Conservation (phyloP, 2,113 vertebrate genomes). For the Irena cyanogastra region DNA sequence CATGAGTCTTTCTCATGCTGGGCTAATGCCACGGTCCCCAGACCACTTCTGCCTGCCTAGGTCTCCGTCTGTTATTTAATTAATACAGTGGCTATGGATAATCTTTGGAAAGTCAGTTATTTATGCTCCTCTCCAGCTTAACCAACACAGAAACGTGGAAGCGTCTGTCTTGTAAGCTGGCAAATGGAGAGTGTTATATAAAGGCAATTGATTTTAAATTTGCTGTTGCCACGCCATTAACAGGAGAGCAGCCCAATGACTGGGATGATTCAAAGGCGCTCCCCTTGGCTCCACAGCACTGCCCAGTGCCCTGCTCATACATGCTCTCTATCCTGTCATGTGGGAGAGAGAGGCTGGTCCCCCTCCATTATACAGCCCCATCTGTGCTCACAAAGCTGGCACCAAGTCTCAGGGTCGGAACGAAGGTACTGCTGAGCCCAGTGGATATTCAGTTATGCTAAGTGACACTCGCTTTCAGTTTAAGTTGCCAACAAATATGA, state of each 20-base stretch:
- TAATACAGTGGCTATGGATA: not conserved
- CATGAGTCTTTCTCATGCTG: not conserved
- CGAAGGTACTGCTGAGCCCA: fast-evolving
- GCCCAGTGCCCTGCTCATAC: not conserved
- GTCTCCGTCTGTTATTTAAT: not conserved
- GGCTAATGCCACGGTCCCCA: not conserved
- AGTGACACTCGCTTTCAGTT: fast-evolving
- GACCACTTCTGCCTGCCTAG: not conserved
- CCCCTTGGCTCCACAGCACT: not conserved
- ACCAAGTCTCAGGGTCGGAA: not conserved
- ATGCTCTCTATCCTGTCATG: too few relatives aligned
- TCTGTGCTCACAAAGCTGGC: not conserved
- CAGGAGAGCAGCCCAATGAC: not conserved
- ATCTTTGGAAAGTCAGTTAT: not conserved
- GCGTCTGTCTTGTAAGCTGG: not conserved
- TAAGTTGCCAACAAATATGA: not conserved
- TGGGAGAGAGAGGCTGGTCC: fast-evolving
- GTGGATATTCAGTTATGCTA: not conserved
- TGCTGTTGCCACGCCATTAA: not conserved
- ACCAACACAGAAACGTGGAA: not conserved
- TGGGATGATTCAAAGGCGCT: not conserved
- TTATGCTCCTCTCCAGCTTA: not conserved
- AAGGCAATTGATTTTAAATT: not conserved
- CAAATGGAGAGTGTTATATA: not conserved
- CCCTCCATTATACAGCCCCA: fast-evolving